Percentiles rank a stretch among this genome's conserved stretches.
Conservation (phyloP, 2,888 invertebrate species). For the Acronicta leporina region DNA sequence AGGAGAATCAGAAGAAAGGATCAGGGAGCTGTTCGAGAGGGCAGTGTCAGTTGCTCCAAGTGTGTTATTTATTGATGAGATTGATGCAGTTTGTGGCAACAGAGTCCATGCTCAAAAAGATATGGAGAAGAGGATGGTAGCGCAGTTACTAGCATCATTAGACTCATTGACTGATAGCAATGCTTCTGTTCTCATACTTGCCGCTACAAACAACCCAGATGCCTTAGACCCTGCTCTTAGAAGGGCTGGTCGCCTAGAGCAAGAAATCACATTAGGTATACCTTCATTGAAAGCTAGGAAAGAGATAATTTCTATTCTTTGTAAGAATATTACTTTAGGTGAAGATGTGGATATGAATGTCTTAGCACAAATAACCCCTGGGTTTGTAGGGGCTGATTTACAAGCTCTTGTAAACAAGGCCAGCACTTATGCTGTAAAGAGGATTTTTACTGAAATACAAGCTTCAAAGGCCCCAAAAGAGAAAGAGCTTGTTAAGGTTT, state of each 20-base stretch:
- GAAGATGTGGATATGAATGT: constrained; percentile 92
- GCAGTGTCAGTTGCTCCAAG: constrained; percentile 93
- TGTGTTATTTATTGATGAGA: constrained; percentile 98
- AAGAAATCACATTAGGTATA: constrained; percentile 97
- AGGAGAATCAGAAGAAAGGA: constrained; percentile 98
- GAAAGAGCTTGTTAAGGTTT: constrained; percentile 40
- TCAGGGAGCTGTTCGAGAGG: constrained; percentile 96
- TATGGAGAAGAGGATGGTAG: constrained; percentile 98
- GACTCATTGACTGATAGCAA: constrained; percentile 92
- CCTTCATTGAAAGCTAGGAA: constrained; percentile 95
- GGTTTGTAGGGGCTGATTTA: constrained; percentile 98
- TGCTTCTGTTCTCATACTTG: constrained; percentile 94
- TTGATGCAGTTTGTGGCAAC: constrained; percentile 98
- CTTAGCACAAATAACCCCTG: constrained; percentile 96
- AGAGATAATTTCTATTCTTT: constrained; percentile 93
- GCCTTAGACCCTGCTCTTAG: constrained; percentile 97
- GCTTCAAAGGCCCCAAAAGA: constrained; percentile 57
- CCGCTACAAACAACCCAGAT: constrained; percentile 98
- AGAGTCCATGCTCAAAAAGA: constrained; percentile 97
- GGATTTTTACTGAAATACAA: constrained; percentile 80
- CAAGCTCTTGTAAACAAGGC: constrained; percentile 96
- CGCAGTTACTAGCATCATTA: constrained; percentile 96
- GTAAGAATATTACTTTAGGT: constrained; percentile 91
- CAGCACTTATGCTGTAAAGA: constrained; percentile 95
- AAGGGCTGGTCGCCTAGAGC: constrained; percentile 97